These are phyloP conservation scores for Scaptomyza flava DNA, from an alignment of 2,888 invertebrate genomes.

Conservation along the genomic window DNA sequence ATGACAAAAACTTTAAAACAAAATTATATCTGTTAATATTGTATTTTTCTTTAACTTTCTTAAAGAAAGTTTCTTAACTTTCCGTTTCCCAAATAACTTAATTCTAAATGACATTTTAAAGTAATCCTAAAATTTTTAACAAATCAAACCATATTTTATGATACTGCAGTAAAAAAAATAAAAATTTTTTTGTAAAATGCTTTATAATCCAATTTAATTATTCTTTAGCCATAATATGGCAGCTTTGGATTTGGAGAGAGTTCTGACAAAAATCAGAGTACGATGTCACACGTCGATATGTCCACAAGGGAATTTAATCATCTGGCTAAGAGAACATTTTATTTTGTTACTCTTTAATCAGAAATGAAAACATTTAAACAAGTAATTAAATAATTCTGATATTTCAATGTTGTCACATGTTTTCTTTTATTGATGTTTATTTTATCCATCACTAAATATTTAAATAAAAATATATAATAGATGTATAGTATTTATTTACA, in stretches of 20 bases:
- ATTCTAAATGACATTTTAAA: no score
- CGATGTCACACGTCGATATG: not conserved
- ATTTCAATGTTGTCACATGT: not conserved
- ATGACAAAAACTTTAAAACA: no score
- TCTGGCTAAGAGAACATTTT: not conserved
- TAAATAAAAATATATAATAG: conserved; percentile 50
- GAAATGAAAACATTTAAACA: not conserved
- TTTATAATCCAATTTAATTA: not conserved
- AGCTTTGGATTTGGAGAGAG: not conserved
- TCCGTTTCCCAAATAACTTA: no score
- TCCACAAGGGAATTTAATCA: not conserved
- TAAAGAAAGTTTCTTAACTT: no score
- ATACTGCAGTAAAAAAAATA: no score
- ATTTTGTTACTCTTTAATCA: not conserved
- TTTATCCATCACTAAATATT: conserved; percentile 10
- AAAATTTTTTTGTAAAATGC: no score
- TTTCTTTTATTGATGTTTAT: conserved; percentile 6
- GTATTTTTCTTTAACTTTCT: no score
- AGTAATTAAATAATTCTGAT: not conserved
- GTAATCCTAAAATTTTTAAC: no score
- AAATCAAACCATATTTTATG: no score
- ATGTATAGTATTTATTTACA: conserved; percentile 45
- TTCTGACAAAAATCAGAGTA: not conserved
- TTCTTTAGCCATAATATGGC: not conserved
- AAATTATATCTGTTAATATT: no score